Base-by-base conservation (phyloP, 1,140 invertebrate genomes). In the Drosophila erecta region DNA sequence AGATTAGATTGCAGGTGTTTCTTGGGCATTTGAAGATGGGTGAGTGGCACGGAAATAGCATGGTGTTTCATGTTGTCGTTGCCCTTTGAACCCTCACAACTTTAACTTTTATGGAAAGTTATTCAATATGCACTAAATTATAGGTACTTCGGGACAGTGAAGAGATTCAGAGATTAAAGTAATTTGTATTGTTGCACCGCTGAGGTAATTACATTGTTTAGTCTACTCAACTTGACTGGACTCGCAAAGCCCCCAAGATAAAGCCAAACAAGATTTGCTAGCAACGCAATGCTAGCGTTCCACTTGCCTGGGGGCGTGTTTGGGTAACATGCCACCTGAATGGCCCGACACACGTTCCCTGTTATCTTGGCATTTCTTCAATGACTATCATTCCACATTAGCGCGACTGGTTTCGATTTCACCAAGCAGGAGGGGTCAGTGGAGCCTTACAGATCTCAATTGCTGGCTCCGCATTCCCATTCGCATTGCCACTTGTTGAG, bases 1-100 rank as follows among this genome's bases (percentile, higher is more conserved):
- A 54, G 81, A 86, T 86, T 71, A 86, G 81, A 86, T 86, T 75
- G 51, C 37, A 35, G 35, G 35, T 70, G 43, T 24, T 30, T 22
- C 44, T 50, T 2, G 10, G 41, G 38, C 57, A 37, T 57, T 60
- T 73, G 55, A 57, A 58, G 30, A 20, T 14, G 22, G 1, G n/a
- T 38, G 33, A 66, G 62, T 4, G 33, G 24, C 4, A 49, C 81
- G 70, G 40, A 87, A 87, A 86, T 87, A 87, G 65, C 51, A 6
- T 33, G 4, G 46, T 79, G 69, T 71, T 71, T 87, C 83, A 87
- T 74, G 35, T 64, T 38, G 53, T 43, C 60, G 17, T 24, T 53
- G 69, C 37, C 76, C 81, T 85, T 85, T 85, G 83, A 67, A 78
- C 81, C 70, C 2, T 17, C 17, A 17, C 24, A 67, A 15, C 0